Percentiles rank a stretch among this genome's conserved stretches.
These are phyloP conservation scores for Panthera tigris DNA, from an alignment of 2,113 vertebrate species.

Conservation along the genomic window DNA sequence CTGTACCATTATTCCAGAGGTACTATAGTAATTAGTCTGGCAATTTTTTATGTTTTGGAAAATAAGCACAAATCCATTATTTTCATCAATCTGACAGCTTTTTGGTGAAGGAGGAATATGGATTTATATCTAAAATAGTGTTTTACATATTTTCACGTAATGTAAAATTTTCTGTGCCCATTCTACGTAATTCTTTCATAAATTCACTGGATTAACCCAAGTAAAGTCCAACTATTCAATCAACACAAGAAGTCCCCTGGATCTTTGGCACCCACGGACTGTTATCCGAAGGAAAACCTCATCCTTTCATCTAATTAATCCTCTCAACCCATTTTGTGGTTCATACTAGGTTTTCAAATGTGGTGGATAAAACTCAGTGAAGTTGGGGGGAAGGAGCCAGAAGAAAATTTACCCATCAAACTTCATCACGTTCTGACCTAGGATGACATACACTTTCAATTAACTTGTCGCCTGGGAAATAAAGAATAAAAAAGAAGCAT, in stretches of 20 bases:
- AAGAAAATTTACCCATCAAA: slow-evolving; percentile 42
- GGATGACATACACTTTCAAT: slow-evolving; percentile 64
- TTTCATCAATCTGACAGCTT: neutral
- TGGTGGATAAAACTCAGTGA: neutral
- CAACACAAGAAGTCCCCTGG: neutral
- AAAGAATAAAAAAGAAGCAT: slow-evolving; percentile 29
- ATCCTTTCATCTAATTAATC: neutral
- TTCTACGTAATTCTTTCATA: neutral
- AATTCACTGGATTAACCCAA: neutral
- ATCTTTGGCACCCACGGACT: neutral
- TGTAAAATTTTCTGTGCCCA: neutral
- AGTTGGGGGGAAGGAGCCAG: slow-evolving; percentile 35
- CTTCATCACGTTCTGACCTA: slow-evolving; percentile 13
- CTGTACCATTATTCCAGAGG: neutral
- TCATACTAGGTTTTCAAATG: neutral
- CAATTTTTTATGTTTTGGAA: slow-evolving; percentile 8
- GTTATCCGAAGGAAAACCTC: neutral
- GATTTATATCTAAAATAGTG: neutral
- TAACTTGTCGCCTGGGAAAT: slow-evolving; percentile 47
- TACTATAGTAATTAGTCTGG: neutral
- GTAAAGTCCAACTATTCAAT: neutral
- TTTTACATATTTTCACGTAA: neutral
- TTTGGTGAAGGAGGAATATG: neutral
- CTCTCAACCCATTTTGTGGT: slow-evolving; percentile 8
- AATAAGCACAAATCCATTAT: neutral